A percentile compares a stretch with the other conserved stretches of the same genome.
phyloP scores from a whole-genome alignment of 1,140 invertebrate genomes.

The Ditylenchus dipsaci region DNA sequence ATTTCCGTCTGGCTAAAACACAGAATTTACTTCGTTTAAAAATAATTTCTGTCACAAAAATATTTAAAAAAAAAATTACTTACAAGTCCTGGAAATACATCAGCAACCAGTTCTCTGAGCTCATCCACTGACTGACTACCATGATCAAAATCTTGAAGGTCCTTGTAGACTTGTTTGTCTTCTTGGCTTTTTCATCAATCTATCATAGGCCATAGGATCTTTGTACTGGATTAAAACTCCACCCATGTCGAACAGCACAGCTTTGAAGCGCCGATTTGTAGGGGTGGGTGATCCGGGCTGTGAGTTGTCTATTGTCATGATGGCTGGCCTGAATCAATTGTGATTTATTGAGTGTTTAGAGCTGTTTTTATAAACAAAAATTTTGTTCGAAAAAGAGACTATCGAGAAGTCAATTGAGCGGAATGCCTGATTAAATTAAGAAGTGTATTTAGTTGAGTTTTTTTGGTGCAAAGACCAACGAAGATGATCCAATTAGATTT shows the following conservation, averaged over 20 bases:
- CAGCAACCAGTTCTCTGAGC: neutral
- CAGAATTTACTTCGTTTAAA: too few species aligned
- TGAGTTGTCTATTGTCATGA: neutral
- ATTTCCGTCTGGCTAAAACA: neutral
- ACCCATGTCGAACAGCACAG: constrained; percentile 11
- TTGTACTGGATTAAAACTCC: neutral
- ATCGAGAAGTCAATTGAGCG: too few species aligned
- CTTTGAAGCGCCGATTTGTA: neutral
- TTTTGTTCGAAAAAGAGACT: too few species aligned
- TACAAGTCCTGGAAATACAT: neutral
- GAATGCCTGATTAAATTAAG: too few species aligned
- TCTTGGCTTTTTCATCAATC: neutral
- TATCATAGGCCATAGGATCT: neutral
- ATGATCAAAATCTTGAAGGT: neutral
- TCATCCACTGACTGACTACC: neutral
- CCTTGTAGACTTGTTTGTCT: neutral
- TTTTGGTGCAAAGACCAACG: too few species aligned
- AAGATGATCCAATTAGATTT: too few species aligned
- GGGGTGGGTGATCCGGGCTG: neutral
- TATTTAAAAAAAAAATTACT: too few species aligned
- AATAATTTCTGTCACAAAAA: too few species aligned
- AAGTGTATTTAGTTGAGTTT: too few species aligned
- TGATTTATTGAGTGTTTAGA: too few species aligned
- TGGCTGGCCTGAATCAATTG: too few species aligned
- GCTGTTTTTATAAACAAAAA: too few species aligned